phyloP scores from a whole-genome alignment of 2,888 invertebrate genomes.

The Drosophila falleni region DNA sequence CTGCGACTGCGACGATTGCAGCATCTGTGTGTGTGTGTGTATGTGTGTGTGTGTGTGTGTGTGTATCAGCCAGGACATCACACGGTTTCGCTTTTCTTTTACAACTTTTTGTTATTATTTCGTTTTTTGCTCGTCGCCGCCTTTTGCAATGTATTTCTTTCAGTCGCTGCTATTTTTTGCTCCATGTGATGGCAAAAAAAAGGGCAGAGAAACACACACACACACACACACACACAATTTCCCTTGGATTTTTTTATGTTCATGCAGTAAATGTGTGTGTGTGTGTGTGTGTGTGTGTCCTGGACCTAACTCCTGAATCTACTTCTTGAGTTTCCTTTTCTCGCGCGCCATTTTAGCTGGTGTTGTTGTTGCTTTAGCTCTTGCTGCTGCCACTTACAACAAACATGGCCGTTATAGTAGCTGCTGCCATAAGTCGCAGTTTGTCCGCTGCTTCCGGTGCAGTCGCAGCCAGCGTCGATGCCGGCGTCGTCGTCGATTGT shows the following conservation, averaged over 20 bases:
- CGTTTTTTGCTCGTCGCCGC: conserved; percentile 71
- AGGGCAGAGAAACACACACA: conserved; percentile 26
- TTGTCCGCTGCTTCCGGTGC: conserved; percentile 53
- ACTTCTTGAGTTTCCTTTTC: conserved; percentile 77
- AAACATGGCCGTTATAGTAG: conserved; percentile 54
- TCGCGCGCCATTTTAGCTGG: conserved; percentile 70
- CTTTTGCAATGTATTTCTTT: conserved; percentile 76
- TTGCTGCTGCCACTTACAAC: conserved; percentile 60
- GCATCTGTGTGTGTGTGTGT: conserved; percentile 38
- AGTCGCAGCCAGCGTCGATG: conserved; percentile 43
- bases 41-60: conserved; percentile 54
- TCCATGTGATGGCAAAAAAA: conserved; percentile 64
- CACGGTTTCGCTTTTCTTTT: conserved; percentile 81
- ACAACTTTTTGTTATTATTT: conserved; percentile 81
- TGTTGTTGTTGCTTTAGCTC: conserved; percentile 21
- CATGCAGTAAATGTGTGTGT: conserved; percentile 30
- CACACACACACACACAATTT: conserved; percentile 56
- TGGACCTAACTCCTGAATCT: conserved; percentile 53
- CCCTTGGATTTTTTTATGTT: conserved; percentile 66
- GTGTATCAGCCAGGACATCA: conserved; percentile 75
- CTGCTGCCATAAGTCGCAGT: conserved; percentile 69
- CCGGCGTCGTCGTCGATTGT: conserved; percentile 58
- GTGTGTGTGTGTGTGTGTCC: conserved; percentile 39
- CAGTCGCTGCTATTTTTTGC: conserved; percentile 73
- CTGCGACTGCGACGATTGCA: conserved; percentile 21